Evolutionary conservation across 2,888 invertebrate genomes (phyloP).

Genomic region (Chymomyza procnemis): DNA sequence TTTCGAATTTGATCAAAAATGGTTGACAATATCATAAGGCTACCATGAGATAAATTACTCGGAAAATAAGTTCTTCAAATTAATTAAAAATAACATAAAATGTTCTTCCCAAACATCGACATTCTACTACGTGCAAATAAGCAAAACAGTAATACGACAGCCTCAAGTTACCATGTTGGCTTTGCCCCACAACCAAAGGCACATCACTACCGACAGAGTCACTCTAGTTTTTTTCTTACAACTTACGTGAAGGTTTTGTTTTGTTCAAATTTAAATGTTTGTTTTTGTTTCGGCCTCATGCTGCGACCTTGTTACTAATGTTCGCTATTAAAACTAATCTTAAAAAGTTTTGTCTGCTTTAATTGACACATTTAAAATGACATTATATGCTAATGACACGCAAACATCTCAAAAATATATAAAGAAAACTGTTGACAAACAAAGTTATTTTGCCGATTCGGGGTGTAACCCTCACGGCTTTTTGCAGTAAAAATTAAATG

Average conservation of each 20-base stretch:
- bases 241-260: neutral
- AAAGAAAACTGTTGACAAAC: neutral
- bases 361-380: conserved; percentile 21
- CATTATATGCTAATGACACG: neutral
- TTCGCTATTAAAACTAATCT: conserved; percentile 22
- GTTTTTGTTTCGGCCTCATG: neutral
- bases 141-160: no score
- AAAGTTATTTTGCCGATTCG: neutral
- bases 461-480: neutral
- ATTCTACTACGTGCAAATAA: no score
- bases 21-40: no score
- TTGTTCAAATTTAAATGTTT: neutral
- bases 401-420: neutral
- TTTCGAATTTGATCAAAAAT: no score
- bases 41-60: no score
- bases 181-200: no score
- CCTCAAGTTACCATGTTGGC: no score
- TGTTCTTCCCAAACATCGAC: no score
- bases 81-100: no score
- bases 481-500: neutral
- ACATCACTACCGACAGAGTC: no score
- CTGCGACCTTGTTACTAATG: neutral
- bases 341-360: conserved; percentile 24
- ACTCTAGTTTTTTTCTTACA: neutral
- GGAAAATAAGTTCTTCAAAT: no score